Percentiles rank a stretch among this genome's conserved stretches.
Evolutionary conservation across 1,140 invertebrate genomes (phyloP).

Genomic region (Cecropterus lyciades): DNA sequence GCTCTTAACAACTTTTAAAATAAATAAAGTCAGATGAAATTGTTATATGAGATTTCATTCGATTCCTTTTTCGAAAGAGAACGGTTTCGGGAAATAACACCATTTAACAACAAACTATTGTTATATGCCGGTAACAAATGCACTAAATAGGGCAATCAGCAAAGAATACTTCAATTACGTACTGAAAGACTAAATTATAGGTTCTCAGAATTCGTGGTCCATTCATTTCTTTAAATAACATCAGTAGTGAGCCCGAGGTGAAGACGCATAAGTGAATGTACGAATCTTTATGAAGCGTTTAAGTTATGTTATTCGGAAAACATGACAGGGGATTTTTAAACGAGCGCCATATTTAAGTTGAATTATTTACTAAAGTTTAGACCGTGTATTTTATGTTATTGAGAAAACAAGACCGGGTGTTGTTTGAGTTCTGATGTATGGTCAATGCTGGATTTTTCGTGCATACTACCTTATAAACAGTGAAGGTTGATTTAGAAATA

Average conservation of each 20-base stretch:
- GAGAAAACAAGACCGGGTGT: constrained; percentile 42
- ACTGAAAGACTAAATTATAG: constrained; percentile 31
- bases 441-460: background rate
- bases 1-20: no score
- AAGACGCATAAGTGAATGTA: constrained; percentile 30
- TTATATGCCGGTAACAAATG: constrained; percentile 9
- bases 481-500: background rate
- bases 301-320: constrained; percentile 37
- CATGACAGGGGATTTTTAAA: constrained; percentile 28
- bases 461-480: background rate
- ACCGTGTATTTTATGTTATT: constrained; percentile 50
- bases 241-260: constrained; percentile 29
- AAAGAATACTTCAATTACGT: constrained; percentile 18
- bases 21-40: no score
- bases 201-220: constrained; percentile 17
- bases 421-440: constrained; percentile 38
- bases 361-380: constrained; percentile 31
- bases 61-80: background rate
- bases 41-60: background rate
- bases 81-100: background rate
- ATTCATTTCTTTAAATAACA: constrained; percentile 31
- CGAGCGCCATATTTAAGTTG: constrained; percentile 9
- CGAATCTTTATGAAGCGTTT: constrained; percentile 30
- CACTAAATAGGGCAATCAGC: constrained; percentile 28
- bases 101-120: constrained; percentile 1